Base-by-base conservation (phyloP, 2,797 vertebrate genomes). In the Oreochromis grahami region DNA sequence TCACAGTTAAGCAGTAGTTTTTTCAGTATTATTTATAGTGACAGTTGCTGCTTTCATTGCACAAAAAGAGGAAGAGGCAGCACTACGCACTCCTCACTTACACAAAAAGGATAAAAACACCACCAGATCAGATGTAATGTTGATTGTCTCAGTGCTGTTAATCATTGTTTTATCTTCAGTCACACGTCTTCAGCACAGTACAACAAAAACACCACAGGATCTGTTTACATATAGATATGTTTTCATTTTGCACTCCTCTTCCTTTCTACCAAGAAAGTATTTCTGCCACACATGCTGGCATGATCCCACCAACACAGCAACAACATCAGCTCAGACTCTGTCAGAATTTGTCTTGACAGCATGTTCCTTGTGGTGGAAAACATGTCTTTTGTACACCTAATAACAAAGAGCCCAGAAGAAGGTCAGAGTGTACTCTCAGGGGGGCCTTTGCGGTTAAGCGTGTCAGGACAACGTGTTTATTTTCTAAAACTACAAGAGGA, bases 401-500 rank as follows among this genome's bases (percentile, higher is more conserved):
- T 79, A 83, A 92, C 89, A 86, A 9, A 65, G 52, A 14, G 65
- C 84, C 80, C 76, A 81, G 77, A 93, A 94, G 82, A 91, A 94
- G 94, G 94, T 93, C 93, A 91, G 80, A 58, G 81, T 89, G 93
- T 93, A 50, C 91, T 50, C 85, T 83, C 81, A 32, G 70, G 78
- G 92, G 91, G 88, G 89, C 91, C 91, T 81, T 34, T 87, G 92
- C 41, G 92, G 93, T 93, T 88, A 43, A 81, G 74, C 82, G 87
- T 90, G 90, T 88, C 89, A 95, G 91, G 93, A 95, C 94, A 94
- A 92, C 45, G 87, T 95, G 94, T 96, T 95, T 95, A 95, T 93
- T 95, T 95, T 93, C 91, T 92, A 91, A 91, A 94, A 95, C 92
- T 92, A 95, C 94, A 93, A 93, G 91, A 94, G 94, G 95, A 95